A percentile compares a stretch with the other conserved stretches of the same genome.
Conservation (phyloP, 2,113 vertebrate genomes). For the Poecilia latipinna region DNA sequence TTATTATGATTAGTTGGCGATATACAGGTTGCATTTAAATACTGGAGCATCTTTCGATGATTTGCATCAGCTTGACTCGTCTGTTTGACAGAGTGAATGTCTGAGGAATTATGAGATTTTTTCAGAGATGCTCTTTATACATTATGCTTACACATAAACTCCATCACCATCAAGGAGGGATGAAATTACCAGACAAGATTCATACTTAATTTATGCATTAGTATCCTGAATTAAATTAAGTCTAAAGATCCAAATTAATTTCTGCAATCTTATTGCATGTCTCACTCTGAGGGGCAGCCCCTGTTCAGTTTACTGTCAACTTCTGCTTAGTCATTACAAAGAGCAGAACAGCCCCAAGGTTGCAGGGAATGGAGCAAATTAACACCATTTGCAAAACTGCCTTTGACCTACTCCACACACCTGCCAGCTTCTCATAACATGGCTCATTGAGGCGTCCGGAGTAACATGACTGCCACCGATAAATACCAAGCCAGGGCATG, state of each 20-base stretch:
- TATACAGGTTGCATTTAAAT: slow-evolving; percentile 46
- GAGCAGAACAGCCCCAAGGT: slow-evolving; percentile 44
- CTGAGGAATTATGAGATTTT: slow-evolving; percentile 31
- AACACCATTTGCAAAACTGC: slow-evolving; percentile 25
- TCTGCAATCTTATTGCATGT: slow-evolving; percentile 18
- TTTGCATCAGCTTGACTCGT: slow-evolving; percentile 24
- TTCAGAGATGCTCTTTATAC: slow-evolving; percentile 1
- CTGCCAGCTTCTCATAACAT: slow-evolving; percentile 15
- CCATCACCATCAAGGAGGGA: not conserved
- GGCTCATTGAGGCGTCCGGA: slow-evolving; percentile 23
- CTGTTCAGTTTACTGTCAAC: slow-evolving; percentile 47
- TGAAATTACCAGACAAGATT: slow-evolving; percentile 2
- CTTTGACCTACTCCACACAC: slow-evolving; percentile 37
- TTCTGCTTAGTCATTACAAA: slow-evolving; percentile 61
- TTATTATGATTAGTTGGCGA: slow-evolving; percentile 35
- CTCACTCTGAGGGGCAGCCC: slow-evolving; percentile 14
- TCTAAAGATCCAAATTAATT: slow-evolving; percentile 13
- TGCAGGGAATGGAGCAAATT: slow-evolving; percentile 41
- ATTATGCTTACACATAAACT: not conserved
- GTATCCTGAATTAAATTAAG: slow-evolving; percentile 2
- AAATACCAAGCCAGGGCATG: slow-evolving; percentile 35
- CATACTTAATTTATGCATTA: not conserved
- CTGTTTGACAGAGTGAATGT: slow-evolving; percentile 28
- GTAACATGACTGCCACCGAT: slow-evolving; percentile 17
- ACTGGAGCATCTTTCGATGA: slow-evolving; percentile 23